Conservation (phyloP, 1,140 invertebrate species). For the Reticulitermes speratus region DNA sequence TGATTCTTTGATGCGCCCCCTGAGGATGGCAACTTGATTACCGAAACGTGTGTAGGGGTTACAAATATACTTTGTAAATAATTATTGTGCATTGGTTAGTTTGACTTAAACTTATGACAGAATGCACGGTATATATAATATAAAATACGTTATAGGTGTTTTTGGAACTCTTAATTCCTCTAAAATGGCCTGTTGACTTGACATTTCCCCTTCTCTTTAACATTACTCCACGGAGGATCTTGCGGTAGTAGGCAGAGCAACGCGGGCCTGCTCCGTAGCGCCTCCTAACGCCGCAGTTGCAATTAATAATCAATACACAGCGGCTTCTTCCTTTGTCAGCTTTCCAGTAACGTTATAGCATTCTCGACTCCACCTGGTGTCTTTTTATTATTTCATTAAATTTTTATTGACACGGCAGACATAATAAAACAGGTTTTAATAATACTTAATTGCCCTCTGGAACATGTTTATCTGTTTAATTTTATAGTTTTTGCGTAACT, state of each 20-base stretch:
- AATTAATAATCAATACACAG: neutral
- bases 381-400: slow-evolving; percentile 1
- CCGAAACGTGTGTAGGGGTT: too few relatives aligned
- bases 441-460: neutral
- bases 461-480: slow-evolving; percentile 11
- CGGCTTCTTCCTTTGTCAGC: neutral
- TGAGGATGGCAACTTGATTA: too few relatives aligned
- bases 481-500: slow-evolving; percentile 17
- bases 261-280: neutral
- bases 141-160: too few relatives aligned
- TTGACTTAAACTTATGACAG: too few relatives aligned
- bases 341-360: neutral
- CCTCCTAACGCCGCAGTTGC: neutral
- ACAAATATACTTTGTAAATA: too few relatives aligned
- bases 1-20: too few relatives aligned
- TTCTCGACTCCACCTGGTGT: neutral
- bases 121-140: too few relatives aligned
- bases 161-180: too few relatives aligned
- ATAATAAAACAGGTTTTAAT: neutral
- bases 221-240: neutral
- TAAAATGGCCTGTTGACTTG: too few relatives aligned
- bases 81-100: too few relatives aligned
- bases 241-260: neutral
- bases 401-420: neutral
- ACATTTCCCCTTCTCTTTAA: neutral